Percentiles rank a stretch among this genome's conserved stretches.
Evolutionary conservation across 2,888 invertebrate species (phyloP).

Genomic region (Elegia similella): DNA sequence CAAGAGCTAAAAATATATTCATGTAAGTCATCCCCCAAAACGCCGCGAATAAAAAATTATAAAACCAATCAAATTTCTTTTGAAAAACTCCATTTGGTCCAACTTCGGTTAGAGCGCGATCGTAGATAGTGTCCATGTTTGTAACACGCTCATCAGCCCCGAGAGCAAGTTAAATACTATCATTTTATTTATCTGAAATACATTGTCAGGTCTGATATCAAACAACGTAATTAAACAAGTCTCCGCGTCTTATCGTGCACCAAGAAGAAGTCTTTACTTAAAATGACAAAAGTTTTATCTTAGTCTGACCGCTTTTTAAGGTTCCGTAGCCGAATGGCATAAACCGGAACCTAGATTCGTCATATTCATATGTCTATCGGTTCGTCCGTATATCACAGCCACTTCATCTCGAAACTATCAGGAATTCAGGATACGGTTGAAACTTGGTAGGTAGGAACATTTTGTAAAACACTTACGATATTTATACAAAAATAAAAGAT

Average conservation of each 20-base stretch:
- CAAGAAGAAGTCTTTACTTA: background rate
- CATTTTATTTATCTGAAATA: slow-evolving; percentile 2
- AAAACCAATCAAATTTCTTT: slow-evolving; percentile 58
- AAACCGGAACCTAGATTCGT: too few species aligned
- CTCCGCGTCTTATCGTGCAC: slow-evolving; percentile 18
- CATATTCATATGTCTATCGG: too few species aligned
- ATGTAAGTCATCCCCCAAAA: slow-evolving; percentile 62
- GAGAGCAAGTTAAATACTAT: background rate
- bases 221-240: slow-evolving; percentile 15
- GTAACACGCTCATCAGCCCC: background rate
- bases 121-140: slow-evolving; percentile 49
- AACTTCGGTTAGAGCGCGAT: slow-evolving; percentile 51
- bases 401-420: too few species aligned
- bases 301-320: background rate
- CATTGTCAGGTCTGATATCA: slow-evolving; percentile 8
- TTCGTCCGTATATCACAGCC: too few species aligned
- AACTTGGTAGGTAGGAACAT: too few species aligned
- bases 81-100: slow-evolving; percentile 68
- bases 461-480: too few species aligned
- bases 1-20: slow-evolving; percentile 64
- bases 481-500: too few species aligned
- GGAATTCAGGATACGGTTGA: too few species aligned
- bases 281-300: background rate
- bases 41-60: slow-evolving; percentile 56
- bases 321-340: too few species aligned